phyloP scores from a whole-genome alignment of 1,140 invertebrate species.

The Yoshiicerus persimilis region DNA sequence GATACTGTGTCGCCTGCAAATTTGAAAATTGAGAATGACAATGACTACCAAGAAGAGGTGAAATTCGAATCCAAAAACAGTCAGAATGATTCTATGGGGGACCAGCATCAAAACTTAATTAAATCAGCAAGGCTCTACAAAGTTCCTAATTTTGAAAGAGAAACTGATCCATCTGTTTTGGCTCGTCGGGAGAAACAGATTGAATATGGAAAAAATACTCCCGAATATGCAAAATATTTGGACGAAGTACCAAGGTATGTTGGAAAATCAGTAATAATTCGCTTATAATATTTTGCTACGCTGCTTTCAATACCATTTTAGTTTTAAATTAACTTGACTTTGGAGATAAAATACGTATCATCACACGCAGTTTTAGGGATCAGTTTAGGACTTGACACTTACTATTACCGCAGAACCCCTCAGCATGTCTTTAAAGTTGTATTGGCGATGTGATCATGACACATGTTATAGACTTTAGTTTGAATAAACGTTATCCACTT shows the following conservation, averaged over 20 bases:
- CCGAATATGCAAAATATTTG: conserved; percentile 79
- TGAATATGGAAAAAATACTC: conserved; percentile 91
- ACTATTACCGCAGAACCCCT: too few relatives aligned
- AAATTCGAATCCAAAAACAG: neutral
- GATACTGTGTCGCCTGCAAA: neutral
- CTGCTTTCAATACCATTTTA: too few relatives aligned
- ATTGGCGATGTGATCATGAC: too few relatives aligned
- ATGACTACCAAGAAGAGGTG: neutral
- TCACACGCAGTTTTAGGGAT: too few relatives aligned
- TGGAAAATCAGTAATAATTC: neutral
- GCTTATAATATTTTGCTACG: neutral
- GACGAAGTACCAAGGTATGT: conserved; percentile 72
- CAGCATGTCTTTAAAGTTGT: too few relatives aligned
- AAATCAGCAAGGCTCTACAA: neutral
- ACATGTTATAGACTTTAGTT: too few relatives aligned
- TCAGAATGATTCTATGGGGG: neutral
- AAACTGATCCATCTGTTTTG: conserved; percentile 72
- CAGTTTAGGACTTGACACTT: too few relatives aligned
- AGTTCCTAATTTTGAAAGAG: conserved; percentile 50
- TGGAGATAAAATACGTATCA: too few relatives aligned
- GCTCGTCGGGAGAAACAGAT: conserved; percentile 86
- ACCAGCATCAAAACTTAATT: neutral
- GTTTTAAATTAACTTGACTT: too few relatives aligned
- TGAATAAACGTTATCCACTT: too few relatives aligned
- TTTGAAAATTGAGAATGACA: neutral